Percentiles rank a stretch among this genome's conserved stretches.
Evolutionary conservation across 2,113 vertebrate species (phyloP).

Genomic region (Myiagra hebetior): DNA sequence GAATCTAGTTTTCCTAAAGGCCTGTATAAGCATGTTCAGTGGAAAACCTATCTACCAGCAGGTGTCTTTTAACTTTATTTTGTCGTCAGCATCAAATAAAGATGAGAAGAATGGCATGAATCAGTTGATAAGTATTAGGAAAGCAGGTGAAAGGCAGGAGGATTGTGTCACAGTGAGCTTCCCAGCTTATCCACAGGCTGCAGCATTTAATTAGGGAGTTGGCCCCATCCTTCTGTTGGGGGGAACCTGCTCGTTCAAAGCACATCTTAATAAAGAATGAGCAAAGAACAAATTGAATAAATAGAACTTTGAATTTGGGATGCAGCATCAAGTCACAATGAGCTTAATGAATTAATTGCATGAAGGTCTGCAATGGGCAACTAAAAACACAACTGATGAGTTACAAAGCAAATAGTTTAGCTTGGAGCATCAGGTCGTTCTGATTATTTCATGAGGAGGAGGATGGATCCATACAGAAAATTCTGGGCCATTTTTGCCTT

Average conservation of each 20-base stretch:
- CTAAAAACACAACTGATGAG: not conserved
- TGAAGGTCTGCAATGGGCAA: not conserved
- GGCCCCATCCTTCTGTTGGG: conserved; percentile 62
- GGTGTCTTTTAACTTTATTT: conserved; percentile 51
- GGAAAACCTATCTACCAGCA: conserved; percentile 40
- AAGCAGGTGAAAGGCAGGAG: conserved; percentile 78
- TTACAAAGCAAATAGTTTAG: conserved; percentile 6
- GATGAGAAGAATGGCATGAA: conserved; percentile 13
- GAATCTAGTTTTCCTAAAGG: conserved; percentile 48
- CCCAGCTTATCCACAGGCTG: conserved; percentile 74
- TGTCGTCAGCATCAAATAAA: conserved; percentile 35
- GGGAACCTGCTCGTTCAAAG: not conserved
- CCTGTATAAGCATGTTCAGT: conserved; percentile 36
- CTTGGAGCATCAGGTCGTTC: not conserved
- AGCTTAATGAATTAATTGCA: conserved; percentile 47
- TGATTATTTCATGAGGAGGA: not conserved
- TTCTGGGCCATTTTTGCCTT: not conserved
- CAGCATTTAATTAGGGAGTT: conserved; percentile 76
- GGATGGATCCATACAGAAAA: not conserved
- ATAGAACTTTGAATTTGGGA: conserved; percentile 29
- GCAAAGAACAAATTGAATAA: not conserved
- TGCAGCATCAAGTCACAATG: conserved; percentile 16
- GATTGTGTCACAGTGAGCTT: conserved; percentile 75
- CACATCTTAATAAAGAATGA: not conserved
- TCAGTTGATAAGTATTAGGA: conserved; percentile 61